phyloP scores from a whole-genome alignment of 2,113 vertebrate genomes.

The Sapayoa aenigma region DNA sequence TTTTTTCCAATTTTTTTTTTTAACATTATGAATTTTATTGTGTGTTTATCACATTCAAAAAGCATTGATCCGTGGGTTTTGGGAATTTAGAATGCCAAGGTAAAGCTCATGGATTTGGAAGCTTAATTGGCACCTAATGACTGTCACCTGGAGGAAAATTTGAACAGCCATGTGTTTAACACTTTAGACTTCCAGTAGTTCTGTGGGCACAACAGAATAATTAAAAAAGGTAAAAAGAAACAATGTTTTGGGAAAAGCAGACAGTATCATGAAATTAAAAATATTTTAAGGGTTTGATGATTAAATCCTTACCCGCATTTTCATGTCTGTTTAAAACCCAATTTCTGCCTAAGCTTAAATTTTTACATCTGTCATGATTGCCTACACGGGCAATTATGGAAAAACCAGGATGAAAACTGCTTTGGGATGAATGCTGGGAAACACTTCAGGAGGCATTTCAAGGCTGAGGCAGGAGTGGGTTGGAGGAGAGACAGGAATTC shows the following conservation, averaged over 20 bases:
- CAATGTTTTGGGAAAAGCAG: constrained; percentile 4
- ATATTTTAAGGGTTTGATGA: not conserved
- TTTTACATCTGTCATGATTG: not conserved
- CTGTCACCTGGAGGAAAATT: not conserved
- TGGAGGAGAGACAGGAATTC: constrained; percentile 36
- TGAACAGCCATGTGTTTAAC: not conserved
- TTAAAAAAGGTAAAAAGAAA: not conserved
- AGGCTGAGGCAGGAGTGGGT: constrained; percentile 23
- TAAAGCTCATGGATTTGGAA: constrained; percentile 19
- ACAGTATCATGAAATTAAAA: not conserved
- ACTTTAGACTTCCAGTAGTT: not conserved
- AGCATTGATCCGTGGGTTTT: constrained; percentile 71
- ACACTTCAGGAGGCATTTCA: constrained; percentile 50
- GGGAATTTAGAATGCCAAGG: constrained; percentile 34
- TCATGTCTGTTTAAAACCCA: not conserved
- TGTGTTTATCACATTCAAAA: constrained; percentile 82
- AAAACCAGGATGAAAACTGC: constrained; percentile 43
- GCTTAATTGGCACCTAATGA: constrained; percentile 5
- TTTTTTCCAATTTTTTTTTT: not conserved
- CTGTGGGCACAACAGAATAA: not conserved
- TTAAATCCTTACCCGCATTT: constrained; percentile 41
- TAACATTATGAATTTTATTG: constrained; percentile 51
- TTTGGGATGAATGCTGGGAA: constrained; percentile 8
- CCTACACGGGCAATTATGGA: constrained; percentile 10
- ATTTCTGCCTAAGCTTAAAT: not conserved